Conservation (phyloP, 2,113 vertebrate genomes). For the Callipepla squamata region DNA sequence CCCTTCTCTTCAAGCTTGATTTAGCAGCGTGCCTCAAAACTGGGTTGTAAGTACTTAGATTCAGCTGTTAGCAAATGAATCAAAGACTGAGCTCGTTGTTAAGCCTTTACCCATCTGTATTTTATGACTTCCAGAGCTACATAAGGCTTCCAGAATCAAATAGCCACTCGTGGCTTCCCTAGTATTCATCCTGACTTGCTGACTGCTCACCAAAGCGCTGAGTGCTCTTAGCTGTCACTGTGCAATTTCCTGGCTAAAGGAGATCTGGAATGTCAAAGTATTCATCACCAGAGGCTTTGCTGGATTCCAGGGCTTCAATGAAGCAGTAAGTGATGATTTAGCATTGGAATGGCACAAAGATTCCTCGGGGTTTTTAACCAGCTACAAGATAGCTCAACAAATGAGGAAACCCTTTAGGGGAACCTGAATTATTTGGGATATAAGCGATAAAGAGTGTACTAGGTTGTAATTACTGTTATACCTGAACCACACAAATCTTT, state of each 20-base stretch:
- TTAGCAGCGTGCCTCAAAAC: background rate
- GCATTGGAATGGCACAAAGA: conserved; percentile 27
- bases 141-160: conserved; percentile 30
- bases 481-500: background rate
- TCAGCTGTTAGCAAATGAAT: conserved; percentile 21
- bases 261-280: conserved; percentile 55
- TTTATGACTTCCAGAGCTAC: conserved; percentile 61
- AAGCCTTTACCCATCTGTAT: conserved; percentile 48
- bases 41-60: background rate
- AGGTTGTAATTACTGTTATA: background rate
- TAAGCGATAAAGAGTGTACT: background rate
- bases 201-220: conserved; percentile 30
- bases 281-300: conserved; percentile 59
- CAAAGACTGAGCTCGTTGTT: conserved; percentile 32
- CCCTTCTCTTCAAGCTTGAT: background rate
- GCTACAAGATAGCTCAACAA: background rate
- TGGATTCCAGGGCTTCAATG: conserved; percentile 52
- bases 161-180: conserved; percentile 28
- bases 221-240: conserved; percentile 7
- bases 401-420: background rate
- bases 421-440: background rate
- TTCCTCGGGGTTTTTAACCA: background rate
- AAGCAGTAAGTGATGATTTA: conserved; percentile 45
- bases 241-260: conserved; percentile 52
- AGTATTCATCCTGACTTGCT: background rate